Conservation (phyloP, 2,888 invertebrate species). For the Yponomeuta plumbellus region DNA sequence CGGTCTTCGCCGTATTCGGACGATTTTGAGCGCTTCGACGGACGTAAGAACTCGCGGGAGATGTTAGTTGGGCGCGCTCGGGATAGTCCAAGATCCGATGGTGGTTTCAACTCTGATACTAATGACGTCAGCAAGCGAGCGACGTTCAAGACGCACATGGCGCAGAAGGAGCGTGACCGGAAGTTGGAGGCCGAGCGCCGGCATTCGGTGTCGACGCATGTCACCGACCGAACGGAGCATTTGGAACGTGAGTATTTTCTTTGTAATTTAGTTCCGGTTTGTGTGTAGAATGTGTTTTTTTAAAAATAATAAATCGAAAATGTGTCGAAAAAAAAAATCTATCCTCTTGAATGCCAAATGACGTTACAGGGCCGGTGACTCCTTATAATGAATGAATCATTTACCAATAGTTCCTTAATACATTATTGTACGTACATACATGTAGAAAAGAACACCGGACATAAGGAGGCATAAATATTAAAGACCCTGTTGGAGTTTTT, state of each 20-base stretch:
- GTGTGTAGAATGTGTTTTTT: too few species aligned
- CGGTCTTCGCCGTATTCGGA: conserved; percentile 58
- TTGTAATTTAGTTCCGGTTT: conserved; percentile 11
- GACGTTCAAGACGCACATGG: conserved; percentile 85
- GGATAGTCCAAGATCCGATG: conserved; percentile 66
- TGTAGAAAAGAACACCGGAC: too few species aligned
- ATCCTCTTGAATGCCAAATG: too few species aligned
- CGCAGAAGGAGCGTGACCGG: conserved; percentile 78
- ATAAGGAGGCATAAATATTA: too few species aligned
- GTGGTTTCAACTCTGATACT: conserved; percentile 48
- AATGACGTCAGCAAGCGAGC: conserved; percentile 62
- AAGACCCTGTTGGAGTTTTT: too few species aligned
- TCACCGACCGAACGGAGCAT: conserved; percentile 80
- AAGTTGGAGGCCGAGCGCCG: conserved; percentile 83
- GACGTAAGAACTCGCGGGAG: conserved; percentile 68
- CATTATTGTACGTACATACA: too few species aligned
- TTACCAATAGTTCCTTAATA: not conserved
- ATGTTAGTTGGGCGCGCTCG: conserved; percentile 67
- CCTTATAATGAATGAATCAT: too few species aligned
- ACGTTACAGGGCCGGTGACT: not conserved
- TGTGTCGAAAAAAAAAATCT: too few species aligned
- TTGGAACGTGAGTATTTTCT: conserved; percentile 59
- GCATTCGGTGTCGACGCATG: conserved; percentile 84
- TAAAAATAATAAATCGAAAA: too few species aligned
- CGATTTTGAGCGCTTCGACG: conserved; percentile 66